A percentile compares a stretch with the other conserved stretches of the same genome.
Evolutionary conservation across 2,797 vertebrate species (phyloP).

Genomic region (Squalus acanthias): DNA sequence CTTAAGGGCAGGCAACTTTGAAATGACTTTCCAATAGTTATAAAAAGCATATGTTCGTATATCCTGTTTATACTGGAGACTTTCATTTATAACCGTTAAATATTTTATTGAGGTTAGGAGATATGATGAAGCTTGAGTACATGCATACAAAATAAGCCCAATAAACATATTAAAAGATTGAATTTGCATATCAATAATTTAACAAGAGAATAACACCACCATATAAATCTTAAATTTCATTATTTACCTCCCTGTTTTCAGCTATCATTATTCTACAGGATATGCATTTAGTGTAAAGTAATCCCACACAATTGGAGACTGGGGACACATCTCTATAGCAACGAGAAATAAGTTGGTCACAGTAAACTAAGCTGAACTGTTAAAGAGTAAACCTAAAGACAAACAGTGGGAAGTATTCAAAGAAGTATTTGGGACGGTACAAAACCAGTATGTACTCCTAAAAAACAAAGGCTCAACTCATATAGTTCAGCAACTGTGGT

Average conservation of each 20-base stretch:
- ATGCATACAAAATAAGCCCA: neutral
- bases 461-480: neutral
- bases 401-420: neutral
- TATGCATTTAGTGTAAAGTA: neutral
- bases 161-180: conserved; percentile 7
- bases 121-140: neutral
- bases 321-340: neutral
- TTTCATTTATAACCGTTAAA: conserved; percentile 9
- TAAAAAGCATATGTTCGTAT: neutral
- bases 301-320: neutral
- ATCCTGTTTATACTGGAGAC: neutral
- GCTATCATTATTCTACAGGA: neutral
- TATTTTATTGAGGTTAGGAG: conserved; percentile 32
- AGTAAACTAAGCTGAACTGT: neutral
- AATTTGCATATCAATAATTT: conserved; percentile 27
- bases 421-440: neutral
- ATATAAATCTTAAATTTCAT: neutral
- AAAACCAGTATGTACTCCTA: neutral
- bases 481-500: neutral
- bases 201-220: neutral
- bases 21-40: neutral
- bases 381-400: neutral
- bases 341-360: neutral
- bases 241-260: neutral
- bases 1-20: neutral